A percentile compares a stretch with the other conserved stretches of the same genome.
phyloP scores from a whole-genome alignment of 2,797 vertebrate genomes.

The Martes flavigula region DNA sequence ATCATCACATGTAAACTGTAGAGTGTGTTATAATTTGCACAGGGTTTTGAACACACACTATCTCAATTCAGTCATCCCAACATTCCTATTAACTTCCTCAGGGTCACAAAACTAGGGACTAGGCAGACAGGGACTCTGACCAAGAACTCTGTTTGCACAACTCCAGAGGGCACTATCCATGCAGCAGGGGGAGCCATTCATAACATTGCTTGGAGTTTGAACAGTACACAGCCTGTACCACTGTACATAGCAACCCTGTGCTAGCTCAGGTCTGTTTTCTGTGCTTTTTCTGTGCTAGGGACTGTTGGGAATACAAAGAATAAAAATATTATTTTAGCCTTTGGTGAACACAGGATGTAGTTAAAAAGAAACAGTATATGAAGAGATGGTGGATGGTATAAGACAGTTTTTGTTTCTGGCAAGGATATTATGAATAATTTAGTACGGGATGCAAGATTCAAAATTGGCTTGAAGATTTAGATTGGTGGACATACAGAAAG shows the following conservation, averaged over 20 bases:
- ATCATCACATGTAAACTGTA: background rate
- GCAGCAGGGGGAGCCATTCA: background rate
- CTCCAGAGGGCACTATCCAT: background rate
- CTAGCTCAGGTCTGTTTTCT: background rate
- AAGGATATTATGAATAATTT: background rate
- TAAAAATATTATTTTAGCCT: background rate
- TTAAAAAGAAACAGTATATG: background rate
- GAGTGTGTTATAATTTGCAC: background rate
- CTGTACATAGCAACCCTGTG: background rate
- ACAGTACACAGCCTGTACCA: background rate
- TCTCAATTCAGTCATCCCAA: background rate
- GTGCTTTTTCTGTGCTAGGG: background rate
- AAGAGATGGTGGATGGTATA: background rate
- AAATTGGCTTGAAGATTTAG: background rate
- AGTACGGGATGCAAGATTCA: background rate
- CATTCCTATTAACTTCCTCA: background rate
- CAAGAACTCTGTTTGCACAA: background rate
- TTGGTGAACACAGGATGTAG: background rate
- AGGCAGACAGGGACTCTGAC: background rate
- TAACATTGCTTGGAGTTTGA: background rate
- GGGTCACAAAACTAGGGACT: background rate
- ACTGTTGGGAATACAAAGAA: conserved; percentile 12
- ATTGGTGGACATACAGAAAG: background rate
- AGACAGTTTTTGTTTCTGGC: background rate
- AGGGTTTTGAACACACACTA: background rate